phyloP scores from a whole-genome alignment of 2,797 vertebrate genomes.

The Gouania willdenowi region DNA sequence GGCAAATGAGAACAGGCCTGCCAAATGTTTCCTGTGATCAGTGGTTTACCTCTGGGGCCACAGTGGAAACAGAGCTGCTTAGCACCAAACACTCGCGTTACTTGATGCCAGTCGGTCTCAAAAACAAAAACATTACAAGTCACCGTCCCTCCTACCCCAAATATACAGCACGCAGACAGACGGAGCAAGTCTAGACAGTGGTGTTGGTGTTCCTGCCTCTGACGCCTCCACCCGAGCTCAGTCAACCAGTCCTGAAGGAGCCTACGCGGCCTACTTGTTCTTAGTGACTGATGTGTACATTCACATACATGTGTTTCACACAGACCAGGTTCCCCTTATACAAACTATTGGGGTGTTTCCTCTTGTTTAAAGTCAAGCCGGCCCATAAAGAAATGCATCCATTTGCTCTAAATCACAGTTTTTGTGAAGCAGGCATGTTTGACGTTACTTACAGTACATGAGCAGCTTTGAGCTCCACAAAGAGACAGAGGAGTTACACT shows the following conservation, averaged over 20 bases:
- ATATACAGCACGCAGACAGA: slow-evolving; percentile 55
- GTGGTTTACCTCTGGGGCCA: slow-evolving; percentile 54
- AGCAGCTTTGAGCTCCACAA: too few species aligned
- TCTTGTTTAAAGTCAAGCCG: not conserved
- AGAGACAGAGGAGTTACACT: too few species aligned
- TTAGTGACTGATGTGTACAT: slow-evolving; percentile 23
- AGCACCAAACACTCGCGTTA: slow-evolving; percentile 55
- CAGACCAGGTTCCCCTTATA: not conserved
- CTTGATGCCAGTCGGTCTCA: slow-evolving; percentile 60
- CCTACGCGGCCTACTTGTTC: slow-evolving; percentile 8
- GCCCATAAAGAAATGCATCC: slow-evolving; percentile 5
- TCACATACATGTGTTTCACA: slow-evolving; percentile 13
- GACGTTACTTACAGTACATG: slow-evolving; percentile 27
- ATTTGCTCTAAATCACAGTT: not conserved
- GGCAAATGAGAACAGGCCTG: slow-evolving; percentile 26
- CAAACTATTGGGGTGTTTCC: not conserved
- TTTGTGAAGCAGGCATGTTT: too few species aligned
- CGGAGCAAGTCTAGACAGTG: slow-evolving; percentile 73
- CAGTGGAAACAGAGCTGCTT: slow-evolving; percentile 60
- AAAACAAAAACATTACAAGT: slow-evolving; percentile 44
- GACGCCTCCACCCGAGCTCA: slow-evolving; percentile 62
- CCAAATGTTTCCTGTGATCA: slow-evolving; percentile 58
- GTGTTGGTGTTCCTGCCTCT: slow-evolving; percentile 56
- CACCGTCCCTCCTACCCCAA: slow-evolving; percentile 32
- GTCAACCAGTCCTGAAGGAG: slow-evolving; percentile 31